These are phyloP conservation scores for Tethya wilhelma DNA, from an alignment of 37 sponge, comb jelly and placozoan genomes.

Conservation along the genomic window DNA sequence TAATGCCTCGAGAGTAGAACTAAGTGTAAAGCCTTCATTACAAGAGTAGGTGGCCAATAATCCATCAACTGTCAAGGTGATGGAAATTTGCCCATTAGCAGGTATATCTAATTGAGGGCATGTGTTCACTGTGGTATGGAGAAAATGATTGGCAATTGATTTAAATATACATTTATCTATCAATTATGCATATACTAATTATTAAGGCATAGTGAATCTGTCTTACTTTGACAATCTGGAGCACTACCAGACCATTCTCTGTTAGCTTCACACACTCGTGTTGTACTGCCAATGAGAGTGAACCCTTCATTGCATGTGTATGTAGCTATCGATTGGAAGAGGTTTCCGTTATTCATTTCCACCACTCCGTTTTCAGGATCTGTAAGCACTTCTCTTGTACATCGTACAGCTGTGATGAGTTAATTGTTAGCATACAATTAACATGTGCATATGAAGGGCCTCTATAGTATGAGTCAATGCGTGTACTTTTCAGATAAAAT, in stretches of 20 bases:
- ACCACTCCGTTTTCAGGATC: too few relatives aligned
- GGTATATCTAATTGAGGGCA: background rate
- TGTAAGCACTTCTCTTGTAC: too few relatives aligned
- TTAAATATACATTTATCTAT: too few relatives aligned
- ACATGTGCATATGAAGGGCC: too few relatives aligned
- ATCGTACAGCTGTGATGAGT: too few relatives aligned
- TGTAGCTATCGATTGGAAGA: conserved; percentile 4
- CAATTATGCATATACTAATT: too few relatives aligned
- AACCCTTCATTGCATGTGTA: conserved; percentile 45
- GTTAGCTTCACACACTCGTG: conserved; percentile 44
- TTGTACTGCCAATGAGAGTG: conserved; percentile 29
- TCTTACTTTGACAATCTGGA: conserved; percentile 53
- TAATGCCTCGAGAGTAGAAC: conserved; percentile 9
- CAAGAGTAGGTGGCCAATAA: conserved; percentile 25
- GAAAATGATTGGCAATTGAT: too few relatives aligned
- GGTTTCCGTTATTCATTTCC: background rate
- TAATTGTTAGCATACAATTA: too few relatives aligned
- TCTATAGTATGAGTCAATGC: too few relatives aligned
- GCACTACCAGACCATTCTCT: conserved; percentile 47
- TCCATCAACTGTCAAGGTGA: conserved; percentile 1
- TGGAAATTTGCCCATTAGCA: background rate
- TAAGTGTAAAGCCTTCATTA: conserved; percentile 42
- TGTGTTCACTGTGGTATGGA: background rate
- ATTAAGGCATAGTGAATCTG: too few relatives aligned
- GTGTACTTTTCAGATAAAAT: too few relatives aligned